Percentiles rank a stretch among this genome's conserved stretches.
Conservation (phyloP, 2,888 invertebrate genomes). For the Microctonus brassicae region DNA sequence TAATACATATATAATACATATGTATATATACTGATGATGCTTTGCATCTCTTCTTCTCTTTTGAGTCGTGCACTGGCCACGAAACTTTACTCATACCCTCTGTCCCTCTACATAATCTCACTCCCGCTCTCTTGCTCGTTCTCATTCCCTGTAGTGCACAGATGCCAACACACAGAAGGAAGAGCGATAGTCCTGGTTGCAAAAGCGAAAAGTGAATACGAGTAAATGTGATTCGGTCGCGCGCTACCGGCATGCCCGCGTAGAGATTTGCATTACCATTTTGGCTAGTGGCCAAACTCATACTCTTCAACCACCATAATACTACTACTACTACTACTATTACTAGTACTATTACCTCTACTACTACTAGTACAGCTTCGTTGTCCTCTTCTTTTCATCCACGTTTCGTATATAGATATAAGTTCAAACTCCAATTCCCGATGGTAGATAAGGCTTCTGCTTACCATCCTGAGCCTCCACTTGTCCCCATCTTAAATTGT, state of each 20-base stretch:
- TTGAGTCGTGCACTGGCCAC: not conserved
- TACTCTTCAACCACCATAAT: constrained; percentile 23
- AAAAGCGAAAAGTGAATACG: constrained; percentile 60
- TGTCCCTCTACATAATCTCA: not conserved
- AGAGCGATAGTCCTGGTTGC: constrained; percentile 33
- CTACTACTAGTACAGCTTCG: not conserved
- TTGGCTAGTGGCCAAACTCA: constrained; percentile 57
- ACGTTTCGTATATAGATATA: constrained; percentile 17
- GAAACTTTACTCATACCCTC: not conserved
- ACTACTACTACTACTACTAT: not conserved
- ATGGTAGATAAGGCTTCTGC: constrained; percentile 55
- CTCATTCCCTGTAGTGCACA: constrained; percentile 3
- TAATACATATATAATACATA: too few species aligned
- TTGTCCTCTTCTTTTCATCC: not conserved
- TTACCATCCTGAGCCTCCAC: not conserved
- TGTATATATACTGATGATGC: too few species aligned
- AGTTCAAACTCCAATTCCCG: constrained; percentile 54
- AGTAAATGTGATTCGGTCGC: constrained; percentile 56
- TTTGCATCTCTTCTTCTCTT: constrained; percentile 19
- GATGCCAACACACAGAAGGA: constrained; percentile 28
- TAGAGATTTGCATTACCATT: constrained; percentile 60
- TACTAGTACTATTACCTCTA: too few species aligned
- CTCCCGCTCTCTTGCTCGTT: constrained; percentile 1
- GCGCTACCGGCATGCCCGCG: constrained; percentile 44
- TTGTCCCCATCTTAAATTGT: not conserved